Evolutionary conservation across 2,888 invertebrate species (phyloP).

Genomic region (Polylopha cassiicola): DNA sequence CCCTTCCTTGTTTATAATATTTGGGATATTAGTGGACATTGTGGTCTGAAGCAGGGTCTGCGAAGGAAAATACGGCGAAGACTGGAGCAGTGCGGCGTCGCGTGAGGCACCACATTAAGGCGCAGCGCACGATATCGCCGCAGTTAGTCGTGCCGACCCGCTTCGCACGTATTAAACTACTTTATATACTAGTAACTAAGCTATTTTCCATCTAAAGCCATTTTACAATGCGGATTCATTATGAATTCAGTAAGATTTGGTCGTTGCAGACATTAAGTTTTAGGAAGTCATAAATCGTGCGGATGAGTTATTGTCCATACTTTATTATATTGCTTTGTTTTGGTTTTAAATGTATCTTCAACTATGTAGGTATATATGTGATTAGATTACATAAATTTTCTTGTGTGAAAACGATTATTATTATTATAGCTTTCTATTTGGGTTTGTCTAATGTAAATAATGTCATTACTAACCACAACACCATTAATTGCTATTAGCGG

Average conservation of each 20-base stretch:
- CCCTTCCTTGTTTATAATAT: neutral
- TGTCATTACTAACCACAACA: slow-evolving; percentile 1
- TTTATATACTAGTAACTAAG: slow-evolving; percentile 20
- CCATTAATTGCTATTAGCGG: neutral
- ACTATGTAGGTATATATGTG: no score
- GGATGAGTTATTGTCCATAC: neutral
- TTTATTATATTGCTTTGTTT: no score
- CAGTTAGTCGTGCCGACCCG: slow-evolving; percentile 45
- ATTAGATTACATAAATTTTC: no score
- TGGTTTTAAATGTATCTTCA: no score
- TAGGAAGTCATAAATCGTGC: neutral
- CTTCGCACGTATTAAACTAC: slow-evolving; percentile 61
- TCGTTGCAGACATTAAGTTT: slow-evolving; percentile 1
- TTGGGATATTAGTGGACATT: neutral
- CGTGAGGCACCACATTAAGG: slow-evolving; percentile 62
- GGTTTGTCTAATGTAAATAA: no score
- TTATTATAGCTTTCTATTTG: no score
- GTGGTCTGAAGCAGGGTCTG: neutral
- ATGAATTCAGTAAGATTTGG: neutral
- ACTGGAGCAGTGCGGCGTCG: slow-evolving; percentile 36
- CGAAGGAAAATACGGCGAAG: slow-evolving; percentile 9
- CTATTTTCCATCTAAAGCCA: slow-evolving; percentile 7
- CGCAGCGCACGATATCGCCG: slow-evolving; percentile 50
- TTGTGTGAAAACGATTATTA: no score
- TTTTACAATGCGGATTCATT: slow-evolving; percentile 4